These are phyloP conservation scores for Lipophrys pholis DNA, from an alignment of 2,113 vertebrate species.

Conservation along the genomic window DNA sequence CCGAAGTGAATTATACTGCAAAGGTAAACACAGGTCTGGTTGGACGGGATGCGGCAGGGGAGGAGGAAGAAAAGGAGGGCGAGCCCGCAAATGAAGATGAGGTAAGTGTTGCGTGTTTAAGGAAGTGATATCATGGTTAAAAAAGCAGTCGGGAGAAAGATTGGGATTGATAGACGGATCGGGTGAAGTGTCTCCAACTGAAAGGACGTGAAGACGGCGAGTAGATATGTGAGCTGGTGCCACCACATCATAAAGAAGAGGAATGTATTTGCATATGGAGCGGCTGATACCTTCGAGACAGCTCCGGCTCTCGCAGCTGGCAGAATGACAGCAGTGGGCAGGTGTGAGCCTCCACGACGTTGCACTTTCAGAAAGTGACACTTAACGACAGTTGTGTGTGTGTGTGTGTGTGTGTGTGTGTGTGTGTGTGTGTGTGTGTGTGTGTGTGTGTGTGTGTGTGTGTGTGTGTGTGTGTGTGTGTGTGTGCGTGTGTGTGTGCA, in stretches of 20 bases:
- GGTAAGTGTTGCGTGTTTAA: conserved; percentile 18
- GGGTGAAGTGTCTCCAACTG: conserved; percentile 31
- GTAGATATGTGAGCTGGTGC: conserved; percentile 32
- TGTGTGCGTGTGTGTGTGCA: conserved; percentile 1
- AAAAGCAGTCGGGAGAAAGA: conserved; percentile 22
- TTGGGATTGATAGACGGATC: conserved; percentile 40
- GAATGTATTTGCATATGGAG: conserved; percentile 72
- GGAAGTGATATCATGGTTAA: conserved; percentile 22
- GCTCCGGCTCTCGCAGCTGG: conserved; percentile 61
- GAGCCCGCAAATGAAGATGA: conserved; percentile 52
- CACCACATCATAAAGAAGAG: conserved; percentile 56
- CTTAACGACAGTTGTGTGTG: conserved; percentile 41
- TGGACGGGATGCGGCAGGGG: conserved; percentile 24
- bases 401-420: conserved; percentile 41
- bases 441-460: conserved; percentile 2
- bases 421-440: not conserved
- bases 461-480: not conserved
- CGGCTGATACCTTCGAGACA: conserved; percentile 42
- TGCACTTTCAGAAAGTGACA: conserved; percentile 62
- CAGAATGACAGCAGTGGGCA: conserved; percentile 70
- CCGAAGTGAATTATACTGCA: conserved; percentile 52
- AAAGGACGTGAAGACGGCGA: conserved; percentile 35
- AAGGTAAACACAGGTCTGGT: conserved; percentile 40
- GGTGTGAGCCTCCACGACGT: conserved; percentile 56
- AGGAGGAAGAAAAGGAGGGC: conserved; percentile 22